These are phyloP conservation scores for Phalacrocorax brasilianus DNA, from an alignment of 2,113 vertebrate genomes.

Conservation along the genomic window DNA sequence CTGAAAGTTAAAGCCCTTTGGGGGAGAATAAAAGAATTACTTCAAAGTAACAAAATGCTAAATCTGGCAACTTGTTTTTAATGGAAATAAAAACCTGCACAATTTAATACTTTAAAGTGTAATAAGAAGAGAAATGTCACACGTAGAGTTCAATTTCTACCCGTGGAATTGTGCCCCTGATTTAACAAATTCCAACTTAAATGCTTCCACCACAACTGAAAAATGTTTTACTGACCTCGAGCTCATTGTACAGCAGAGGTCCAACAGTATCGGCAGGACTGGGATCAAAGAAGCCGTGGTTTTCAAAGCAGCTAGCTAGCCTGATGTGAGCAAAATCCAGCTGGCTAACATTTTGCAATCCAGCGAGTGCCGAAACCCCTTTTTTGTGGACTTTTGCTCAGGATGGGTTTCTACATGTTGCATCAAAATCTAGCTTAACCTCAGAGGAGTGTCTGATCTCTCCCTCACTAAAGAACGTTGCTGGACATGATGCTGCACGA, in stretches of 20 bases:
- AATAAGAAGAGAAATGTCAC: conserved; percentile 63
- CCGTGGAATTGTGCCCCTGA: conserved; percentile 36
- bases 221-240: background rate
- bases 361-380: background rate
- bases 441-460: background rate
- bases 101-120: conserved; percentile 35
- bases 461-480: background rate
- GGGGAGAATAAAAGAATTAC: conserved; percentile 48
- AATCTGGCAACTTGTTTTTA: conserved; percentile 65
- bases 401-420: background rate
- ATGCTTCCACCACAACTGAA: conserved; percentile 41
- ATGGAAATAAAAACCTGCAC: conserved; percentile 48
- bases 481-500: background rate
- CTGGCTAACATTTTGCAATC: background rate
- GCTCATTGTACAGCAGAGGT: conserved; percentile 19
- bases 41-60: conserved; percentile 64
- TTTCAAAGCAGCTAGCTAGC: background rate
- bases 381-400: background rate
- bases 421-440: background rate
- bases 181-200: conserved; percentile 54
- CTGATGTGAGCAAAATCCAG: background rate
- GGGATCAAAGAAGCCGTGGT: conserved; percentile 23
- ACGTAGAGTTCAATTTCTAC: conserved; percentile 41
- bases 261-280: background rate
- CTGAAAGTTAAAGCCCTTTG: conserved; percentile 56